Percentiles rank a stretch among this genome's conserved stretches.
Evolutionary conservation across 2,113 vertebrate species (phyloP).

Genomic region (Campylorhamphus procurvoides): DNA sequence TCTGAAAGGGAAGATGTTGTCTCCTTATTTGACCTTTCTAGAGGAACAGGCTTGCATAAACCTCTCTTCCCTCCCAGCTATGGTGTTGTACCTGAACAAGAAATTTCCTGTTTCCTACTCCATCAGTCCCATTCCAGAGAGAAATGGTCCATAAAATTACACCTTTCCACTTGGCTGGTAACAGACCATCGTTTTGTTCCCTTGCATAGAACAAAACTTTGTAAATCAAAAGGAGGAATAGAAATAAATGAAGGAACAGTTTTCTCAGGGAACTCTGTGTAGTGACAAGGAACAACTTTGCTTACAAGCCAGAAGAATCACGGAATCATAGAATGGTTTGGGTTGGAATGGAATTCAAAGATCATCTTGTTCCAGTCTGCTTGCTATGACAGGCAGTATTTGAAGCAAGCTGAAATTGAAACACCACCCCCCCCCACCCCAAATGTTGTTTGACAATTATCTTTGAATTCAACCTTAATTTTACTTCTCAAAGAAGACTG

Average conservation of each 20-base stretch:
- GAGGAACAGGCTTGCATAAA: neutral
- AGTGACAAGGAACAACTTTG: neutral
- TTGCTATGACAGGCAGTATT: neutral
- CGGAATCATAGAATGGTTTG: neutral
- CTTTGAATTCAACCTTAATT: neutral
- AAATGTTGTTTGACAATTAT: neutral
- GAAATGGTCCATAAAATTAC: neutral
- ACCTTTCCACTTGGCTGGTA: neutral
- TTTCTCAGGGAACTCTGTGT: neutral
- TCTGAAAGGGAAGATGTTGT: neutral
- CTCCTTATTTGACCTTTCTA: neutral
- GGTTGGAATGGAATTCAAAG: neutral
- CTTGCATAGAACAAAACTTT: neutral
- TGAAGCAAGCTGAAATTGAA: neutral
- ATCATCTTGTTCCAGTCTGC: neutral
- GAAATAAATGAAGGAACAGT: neutral
- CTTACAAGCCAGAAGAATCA: neutral
- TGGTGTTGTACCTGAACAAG: neutral
- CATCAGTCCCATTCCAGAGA: neutral
- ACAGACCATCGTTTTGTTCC: neutral
- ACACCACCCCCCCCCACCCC: too few relatives aligned
- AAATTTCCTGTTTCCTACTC: neutral
- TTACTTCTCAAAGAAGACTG: neutral
- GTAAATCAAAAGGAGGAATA: neutral
- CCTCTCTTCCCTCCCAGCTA: neutral